Conservation (phyloP, 1,140 invertebrate genomes). For the honey bee (Apis mellifera) region Amel_HAv3.1 CM009943.2:3277501-3278000, state of each 20-base stretch:
- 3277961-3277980: conserved; percentile 12
- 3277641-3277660: not conserved
- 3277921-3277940: not conserved
- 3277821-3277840: conserved; percentile 48
- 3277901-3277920: conserved; percentile 30
- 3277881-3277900: conserved; percentile 12
- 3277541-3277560: conserved; percentile 15
- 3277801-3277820: conserved; percentile 58
- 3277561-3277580: not conserved
- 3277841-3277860: conserved; percentile 57
- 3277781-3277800: conserved; percentile 35
- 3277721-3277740: not conserved
- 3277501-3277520: not conserved
- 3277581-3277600: not conserved
- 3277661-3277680: not conserved
- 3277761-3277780: conserved; percentile 38
- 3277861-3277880: conserved; percentile 46
- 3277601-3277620: not conserved
- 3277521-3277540: conserved; percentile 25
- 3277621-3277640: not conserved
- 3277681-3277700: too few species aligned
- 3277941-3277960: conserved; percentile 3
- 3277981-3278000: too few species aligned
- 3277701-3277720: not conserved
- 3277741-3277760: conserved; percentile 8